Conservation (phyloP, 2,113 vertebrate species). For the Porphyrio hochstetteri region DNA sequence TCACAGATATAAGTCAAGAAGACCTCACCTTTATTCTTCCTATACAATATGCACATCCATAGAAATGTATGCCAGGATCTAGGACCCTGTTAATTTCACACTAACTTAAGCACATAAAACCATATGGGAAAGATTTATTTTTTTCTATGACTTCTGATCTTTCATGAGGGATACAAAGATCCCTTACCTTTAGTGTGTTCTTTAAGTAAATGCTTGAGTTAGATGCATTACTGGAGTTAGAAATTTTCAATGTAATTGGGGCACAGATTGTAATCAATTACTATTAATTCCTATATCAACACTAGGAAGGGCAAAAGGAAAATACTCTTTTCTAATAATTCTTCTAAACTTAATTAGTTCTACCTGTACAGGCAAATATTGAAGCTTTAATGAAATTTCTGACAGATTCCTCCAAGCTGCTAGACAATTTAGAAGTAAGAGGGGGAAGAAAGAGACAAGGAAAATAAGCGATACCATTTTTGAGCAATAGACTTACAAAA, state of each 20-base stretch:
- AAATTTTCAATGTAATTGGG: constrained; percentile 26
- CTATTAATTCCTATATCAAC: constrained; percentile 36
- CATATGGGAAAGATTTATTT: neutral
- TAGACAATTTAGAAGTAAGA: constrained; percentile 17
- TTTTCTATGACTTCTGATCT: neutral
- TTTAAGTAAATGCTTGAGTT: constrained; percentile 8
- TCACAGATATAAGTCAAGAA: neutral
- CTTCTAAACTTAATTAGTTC: constrained; percentile 59
- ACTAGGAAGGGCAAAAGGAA: constrained; percentile 30
- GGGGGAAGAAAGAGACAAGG: neutral
- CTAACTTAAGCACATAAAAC: neutral
- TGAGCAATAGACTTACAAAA: constrained; percentile 38
- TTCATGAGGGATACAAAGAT: neutral
- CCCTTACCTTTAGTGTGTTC: neutral
- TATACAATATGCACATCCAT: neutral
- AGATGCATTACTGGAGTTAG: neutral
- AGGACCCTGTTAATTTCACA: neutral
- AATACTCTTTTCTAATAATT: constrained; percentile 33
- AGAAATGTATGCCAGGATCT: neutral
- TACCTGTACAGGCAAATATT: constrained; percentile 50
- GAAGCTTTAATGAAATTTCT: constrained; percentile 57
- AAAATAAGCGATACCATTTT: constrained; percentile 21
- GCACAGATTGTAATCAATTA: constrained; percentile 31
- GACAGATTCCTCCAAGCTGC: neutral
- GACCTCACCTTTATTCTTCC: neutral